Evolutionary conservation across 1,140 invertebrate genomes (phyloP).

Genomic region (Magallana angulata): DNA sequence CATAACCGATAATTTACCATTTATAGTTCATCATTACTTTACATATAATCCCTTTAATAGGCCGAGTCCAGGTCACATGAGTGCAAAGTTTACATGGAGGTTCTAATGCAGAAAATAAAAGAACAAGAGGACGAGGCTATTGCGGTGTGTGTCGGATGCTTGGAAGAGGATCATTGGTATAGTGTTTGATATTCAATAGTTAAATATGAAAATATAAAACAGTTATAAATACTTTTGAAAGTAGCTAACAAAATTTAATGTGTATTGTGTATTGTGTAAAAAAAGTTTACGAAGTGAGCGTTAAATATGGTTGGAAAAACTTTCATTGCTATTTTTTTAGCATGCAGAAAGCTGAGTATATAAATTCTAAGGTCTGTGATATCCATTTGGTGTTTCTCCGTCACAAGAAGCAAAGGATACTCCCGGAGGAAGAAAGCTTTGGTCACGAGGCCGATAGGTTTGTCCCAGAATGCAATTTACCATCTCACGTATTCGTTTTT

Average conservation of each 20-base stretch:
- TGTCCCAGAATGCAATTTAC: conserved; percentile 29
- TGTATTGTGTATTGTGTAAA: too few relatives aligned
- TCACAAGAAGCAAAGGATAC: conserved; percentile 50
- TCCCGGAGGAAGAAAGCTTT: conserved; percentile 48
- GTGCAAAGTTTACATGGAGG: conserved; percentile 57
- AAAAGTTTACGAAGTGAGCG: too few relatives aligned
- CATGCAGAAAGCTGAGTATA: conserved; percentile 24
- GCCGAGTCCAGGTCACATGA: conserved; percentile 50
- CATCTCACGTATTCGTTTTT: not conserved
- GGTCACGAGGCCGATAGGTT: conserved; percentile 42
- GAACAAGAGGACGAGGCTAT: conserved; percentile 55
- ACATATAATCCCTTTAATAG: not conserved
- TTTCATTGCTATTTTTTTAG: not conserved
- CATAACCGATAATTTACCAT: too few relatives aligned
- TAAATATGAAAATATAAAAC: not conserved
- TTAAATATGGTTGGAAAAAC: too few relatives aligned
- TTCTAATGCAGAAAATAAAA: conserved; percentile 53
- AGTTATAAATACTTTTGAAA: too few relatives aligned
- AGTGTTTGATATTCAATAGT: not conserved
- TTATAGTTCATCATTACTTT: too few relatives aligned
- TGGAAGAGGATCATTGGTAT: conserved; percentile 54
- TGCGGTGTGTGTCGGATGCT: conserved; percentile 49
- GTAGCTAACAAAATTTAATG: too few relatives aligned
- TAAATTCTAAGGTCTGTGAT: conserved; percentile 43
- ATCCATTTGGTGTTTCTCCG: conserved; percentile 48